Conservation (phyloP, 2,113 vertebrate species). For the Opisthocomus hoazin region DNA sequence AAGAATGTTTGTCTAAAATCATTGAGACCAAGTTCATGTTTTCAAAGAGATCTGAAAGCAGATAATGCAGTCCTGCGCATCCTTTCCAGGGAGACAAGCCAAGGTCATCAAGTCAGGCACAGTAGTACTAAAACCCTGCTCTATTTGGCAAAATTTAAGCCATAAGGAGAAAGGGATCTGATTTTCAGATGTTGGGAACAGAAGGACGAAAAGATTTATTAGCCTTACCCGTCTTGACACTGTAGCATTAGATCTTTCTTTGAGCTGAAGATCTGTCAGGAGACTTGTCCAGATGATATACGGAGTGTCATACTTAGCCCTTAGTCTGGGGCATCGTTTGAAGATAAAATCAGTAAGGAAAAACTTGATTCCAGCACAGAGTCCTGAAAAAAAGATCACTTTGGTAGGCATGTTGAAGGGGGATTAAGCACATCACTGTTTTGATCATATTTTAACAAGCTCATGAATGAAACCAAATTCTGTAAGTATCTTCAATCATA, state of each 20-base stretch:
- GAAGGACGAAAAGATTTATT: background rate
- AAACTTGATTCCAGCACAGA: conserved; percentile 94
- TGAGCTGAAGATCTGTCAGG: conserved; percentile 95
- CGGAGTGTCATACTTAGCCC: conserved; percentile 95
- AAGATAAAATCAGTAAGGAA: conserved; percentile 98
- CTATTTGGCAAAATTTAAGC: background rate
- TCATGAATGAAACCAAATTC: background rate
- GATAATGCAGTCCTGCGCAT: background rate
- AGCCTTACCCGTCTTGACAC: conserved; percentile 82
- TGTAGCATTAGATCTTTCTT: conserved; percentile 85
- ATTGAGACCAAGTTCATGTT: background rate
- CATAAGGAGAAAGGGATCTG: background rate
- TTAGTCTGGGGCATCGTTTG: conserved; percentile 93
- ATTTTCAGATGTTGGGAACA: background rate
- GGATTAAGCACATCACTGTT: background rate
- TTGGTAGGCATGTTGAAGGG: background rate
- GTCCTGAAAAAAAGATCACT: conserved; percentile 72
- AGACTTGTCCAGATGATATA: conserved; percentile 92
- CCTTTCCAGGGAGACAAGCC: background rate
- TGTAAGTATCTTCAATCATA: background rate
- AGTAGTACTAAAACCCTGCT: background rate
- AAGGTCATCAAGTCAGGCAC: background rate
- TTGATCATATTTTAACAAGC: background rate
- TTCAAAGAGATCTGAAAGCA: background rate
- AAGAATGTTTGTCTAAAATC: background rate